Evolutionary conservation across 2,888 invertebrate genomes (phyloP).

Genomic region (Serrognathus titanus): DNA sequence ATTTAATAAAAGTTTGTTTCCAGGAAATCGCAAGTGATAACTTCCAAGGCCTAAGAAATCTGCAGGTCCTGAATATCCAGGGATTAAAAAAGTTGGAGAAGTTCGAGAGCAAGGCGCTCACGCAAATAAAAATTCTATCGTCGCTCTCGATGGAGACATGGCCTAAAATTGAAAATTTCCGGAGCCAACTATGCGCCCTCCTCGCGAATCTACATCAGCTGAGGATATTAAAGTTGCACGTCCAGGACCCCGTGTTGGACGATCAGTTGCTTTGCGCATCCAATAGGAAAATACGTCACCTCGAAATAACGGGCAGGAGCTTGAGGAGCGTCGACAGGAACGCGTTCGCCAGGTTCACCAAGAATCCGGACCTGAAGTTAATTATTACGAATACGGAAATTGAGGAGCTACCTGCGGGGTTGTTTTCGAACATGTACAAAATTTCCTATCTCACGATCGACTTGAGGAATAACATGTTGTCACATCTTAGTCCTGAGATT

Average conservation of each 20-base stretch:
- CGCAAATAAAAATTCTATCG: slow-evolving; percentile 67
- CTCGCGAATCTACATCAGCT: slow-evolving; percentile 70
- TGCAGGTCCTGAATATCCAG: slow-evolving; percentile 72
- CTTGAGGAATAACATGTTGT: slow-evolving; percentile 76
- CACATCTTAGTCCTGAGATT: slow-evolving; percentile 75
- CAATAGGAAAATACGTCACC: slow-evolving; percentile 72
- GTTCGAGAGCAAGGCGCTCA: slow-evolving; percentile 72
- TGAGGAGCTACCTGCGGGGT: slow-evolving; percentile 73
- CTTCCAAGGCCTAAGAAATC: slow-evolving; percentile 65
- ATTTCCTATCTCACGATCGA: slow-evolving; percentile 80
- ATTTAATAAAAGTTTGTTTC: slow-evolving; percentile 16
- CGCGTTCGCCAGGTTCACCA: slow-evolving; percentile 71
- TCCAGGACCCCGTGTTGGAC: slow-evolving; percentile 69
- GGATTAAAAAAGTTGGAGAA: slow-evolving; percentile 69
- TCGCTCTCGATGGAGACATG: slow-evolving; percentile 70
- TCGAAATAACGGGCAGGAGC: slow-evolving; percentile 75
- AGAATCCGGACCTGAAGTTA: slow-evolving; percentile 72
- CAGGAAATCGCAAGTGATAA: slow-evolving; percentile 69
- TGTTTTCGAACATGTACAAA: slow-evolving; percentile 73
- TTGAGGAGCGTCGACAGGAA: slow-evolving; percentile 72
- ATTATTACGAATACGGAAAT: slow-evolving; percentile 75
- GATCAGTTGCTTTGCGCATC: slow-evolving; percentile 75
- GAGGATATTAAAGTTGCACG: slow-evolving; percentile 71
- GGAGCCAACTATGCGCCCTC: slow-evolving; percentile 63
- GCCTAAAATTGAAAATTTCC: slow-evolving; percentile 65